These are phyloP conservation scores for Brotogeris chrysoptera DNA, from an alignment of 2,797 vertebrate genomes.

Conservation along the genomic window DNA sequence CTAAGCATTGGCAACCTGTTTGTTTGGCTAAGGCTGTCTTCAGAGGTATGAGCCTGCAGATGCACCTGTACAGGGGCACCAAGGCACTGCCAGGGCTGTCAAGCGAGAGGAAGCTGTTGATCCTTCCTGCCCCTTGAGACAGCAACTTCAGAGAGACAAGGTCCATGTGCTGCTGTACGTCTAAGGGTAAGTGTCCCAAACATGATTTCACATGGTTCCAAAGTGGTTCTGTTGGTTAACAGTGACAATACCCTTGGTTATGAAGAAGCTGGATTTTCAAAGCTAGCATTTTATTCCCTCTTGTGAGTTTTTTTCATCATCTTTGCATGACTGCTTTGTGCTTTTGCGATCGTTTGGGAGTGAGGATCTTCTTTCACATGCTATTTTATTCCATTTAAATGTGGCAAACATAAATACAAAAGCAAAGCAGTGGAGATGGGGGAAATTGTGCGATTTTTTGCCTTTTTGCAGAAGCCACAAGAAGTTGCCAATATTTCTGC, in stretches of 20 bases:
- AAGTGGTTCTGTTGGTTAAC: rapidly evolving
- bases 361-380: constrained; percentile 60
- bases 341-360: constrained; percentile 53
- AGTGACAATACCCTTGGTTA: neutral
- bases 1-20: neutral
- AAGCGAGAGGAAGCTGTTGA: neutral
- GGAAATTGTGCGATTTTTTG: constrained; percentile 11
- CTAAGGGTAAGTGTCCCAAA: neutral
- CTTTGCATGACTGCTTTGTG: constrained; percentile 61
- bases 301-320: constrained; percentile 57
- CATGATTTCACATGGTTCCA: neutral
- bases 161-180: rapidly evolving
- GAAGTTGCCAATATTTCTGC: constrained; percentile 19
- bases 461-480: constrained; percentile 7
- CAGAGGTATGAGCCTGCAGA: neutral
- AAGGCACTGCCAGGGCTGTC: constrained; percentile 16
- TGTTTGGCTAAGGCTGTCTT: neutral
- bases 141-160: neutral
- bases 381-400: constrained; percentile 68
- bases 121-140: neutral
- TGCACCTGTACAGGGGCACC: neutral
- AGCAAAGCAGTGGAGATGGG: constrained; percentile 63
- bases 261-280: neutral
- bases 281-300: constrained; percentile 37
- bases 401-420: constrained; percentile 70